A percentile compares a stretch with the other conserved stretches of the same genome.
phyloP scores from a whole-genome alignment of 2,797 vertebrate species.

The Coregonus suidteri region DNA sequence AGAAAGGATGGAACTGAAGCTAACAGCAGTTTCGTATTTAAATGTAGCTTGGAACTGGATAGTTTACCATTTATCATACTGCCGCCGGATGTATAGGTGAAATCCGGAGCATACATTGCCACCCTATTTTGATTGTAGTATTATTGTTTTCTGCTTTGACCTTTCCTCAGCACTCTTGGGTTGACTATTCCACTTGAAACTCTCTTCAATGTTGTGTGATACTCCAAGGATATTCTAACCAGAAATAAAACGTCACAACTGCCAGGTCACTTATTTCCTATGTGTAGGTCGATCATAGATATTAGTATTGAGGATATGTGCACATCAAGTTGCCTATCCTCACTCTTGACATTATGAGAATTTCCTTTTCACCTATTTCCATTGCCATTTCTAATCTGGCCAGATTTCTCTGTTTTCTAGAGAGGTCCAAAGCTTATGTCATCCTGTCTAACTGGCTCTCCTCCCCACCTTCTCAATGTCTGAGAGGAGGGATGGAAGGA shows the following conservation, averaged over 20 bases:
- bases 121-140: conserved; percentile 15
- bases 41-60: conserved; percentile 48
- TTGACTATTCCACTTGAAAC: not conserved
- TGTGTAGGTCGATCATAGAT: not conserved
- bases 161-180: not conserved
- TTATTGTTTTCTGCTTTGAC: not conserved
- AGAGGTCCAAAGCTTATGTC: not conserved
- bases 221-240: not conserved
- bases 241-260: not conserved
- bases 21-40: conserved; percentile 31
- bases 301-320: not conserved
- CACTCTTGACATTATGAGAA: not conserved
- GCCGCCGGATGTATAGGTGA: not conserved
- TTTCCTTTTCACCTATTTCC: not conserved
- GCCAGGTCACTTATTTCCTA: not conserved
- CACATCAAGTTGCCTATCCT: not conserved
- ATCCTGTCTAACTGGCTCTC: not conserved
- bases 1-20: not conserved
- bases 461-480: not conserved
- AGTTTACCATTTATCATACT: conserved; percentile 23
- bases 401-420: not conserved
- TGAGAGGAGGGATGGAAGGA: no score
- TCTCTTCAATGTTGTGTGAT: not conserved
- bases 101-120: conserved; percentile 15
- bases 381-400: not conserved